Base-by-base conservation (phyloP, 2,888 invertebrate genomes). In the Folsomia candida region DNA sequence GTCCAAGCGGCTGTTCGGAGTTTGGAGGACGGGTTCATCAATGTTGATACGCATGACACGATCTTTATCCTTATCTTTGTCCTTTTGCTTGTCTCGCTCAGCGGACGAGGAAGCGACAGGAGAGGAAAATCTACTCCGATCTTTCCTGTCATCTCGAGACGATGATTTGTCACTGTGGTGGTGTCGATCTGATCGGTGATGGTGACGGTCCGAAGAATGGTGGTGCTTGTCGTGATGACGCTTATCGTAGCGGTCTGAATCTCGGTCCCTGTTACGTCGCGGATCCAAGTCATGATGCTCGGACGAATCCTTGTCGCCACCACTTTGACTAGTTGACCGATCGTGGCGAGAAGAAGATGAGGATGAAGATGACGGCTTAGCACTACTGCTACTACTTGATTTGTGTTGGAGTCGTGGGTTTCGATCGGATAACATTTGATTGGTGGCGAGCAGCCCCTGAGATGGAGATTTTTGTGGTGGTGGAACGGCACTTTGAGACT, bases 351-450 rank as follows among this genome's bases (percentile, higher is more conserved):
- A n/a, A n/a, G n/a, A n/a, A 9, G 60, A 14, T 20, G 60, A 27
- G 4, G 28, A 47, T 11, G 18, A 18, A 27, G 64, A 37, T 6
- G 9, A 20, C 24, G 47, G 47, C 14, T 64, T 37, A 24, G n/a
- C 2, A 64, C 51, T 28, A 28, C 9, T 4, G 6, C 2, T 18
- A n/a, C 24, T 47, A 51, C 6, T 64, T 4, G 9, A 24, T 4
- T 27, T 64, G 11, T 64, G 37, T 14, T 51, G 54, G 24, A 59
- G 28, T 4, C 59, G 25, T 9, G 67, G 67, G 29, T 67, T 59
- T 29, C 29, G n/a, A 3, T 67, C 59, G 9, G 65, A 65, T 18
- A 51, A 18, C 57, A 65, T 4, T 57, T 65, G 65, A 25, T 65
- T 65, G 6, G 54, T 25, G 6, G 65, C 65, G 1, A 65, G 2